Base-by-base conservation (phyloP, 1,140 invertebrate genomes). In the Eriosoma lanigerum region DNA sequence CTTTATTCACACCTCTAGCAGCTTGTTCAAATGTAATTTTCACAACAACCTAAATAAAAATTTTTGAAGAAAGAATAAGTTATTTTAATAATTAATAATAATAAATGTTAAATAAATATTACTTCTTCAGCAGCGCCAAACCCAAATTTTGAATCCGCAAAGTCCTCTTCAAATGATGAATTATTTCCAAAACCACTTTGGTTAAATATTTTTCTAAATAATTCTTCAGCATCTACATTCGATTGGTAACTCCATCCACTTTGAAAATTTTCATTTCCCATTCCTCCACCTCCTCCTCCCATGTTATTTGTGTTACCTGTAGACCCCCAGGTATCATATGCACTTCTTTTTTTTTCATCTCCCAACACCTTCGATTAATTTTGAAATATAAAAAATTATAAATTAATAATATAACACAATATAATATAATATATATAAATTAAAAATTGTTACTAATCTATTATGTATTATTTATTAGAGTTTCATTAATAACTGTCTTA, bases 11-110 rank as follows among this genome's bases (percentile, higher is more conserved):
- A 58, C 98, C 98, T 73, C 96, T 89, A 9, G 97, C 96, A 24
- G 98, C 98, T 90, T 99, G 95, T 75, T 94, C 90, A 86, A 99
- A 99, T 3, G 92, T 92, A 68, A 99, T 86, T 84, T 96, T 95
- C 88, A 99, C 92, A 44, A 93, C 89, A 19, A 78, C n/a, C 75
- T 78, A 26, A 50, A 21, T 12, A 0, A 62, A 62, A 62, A 24
- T 46, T 44, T 8, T 56, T 17, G 8, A 21, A 38, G 5, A 95
- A 87, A 92, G 96, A 83, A 70, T 84, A 84, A 84, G 81, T 82
- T 76, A 54, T 32, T 38, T 46, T 24, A 46, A 17, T 38, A 29
- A 24, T 78, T 26, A 81, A 38, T 60, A 75, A 3, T 46, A 46
- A 78, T 19, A 0, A 38, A 38, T 4, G 8, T 38, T 38, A 4